Base-by-base conservation (phyloP, 2,888 invertebrate species). In the Scaptomyza tumidula region DNA sequence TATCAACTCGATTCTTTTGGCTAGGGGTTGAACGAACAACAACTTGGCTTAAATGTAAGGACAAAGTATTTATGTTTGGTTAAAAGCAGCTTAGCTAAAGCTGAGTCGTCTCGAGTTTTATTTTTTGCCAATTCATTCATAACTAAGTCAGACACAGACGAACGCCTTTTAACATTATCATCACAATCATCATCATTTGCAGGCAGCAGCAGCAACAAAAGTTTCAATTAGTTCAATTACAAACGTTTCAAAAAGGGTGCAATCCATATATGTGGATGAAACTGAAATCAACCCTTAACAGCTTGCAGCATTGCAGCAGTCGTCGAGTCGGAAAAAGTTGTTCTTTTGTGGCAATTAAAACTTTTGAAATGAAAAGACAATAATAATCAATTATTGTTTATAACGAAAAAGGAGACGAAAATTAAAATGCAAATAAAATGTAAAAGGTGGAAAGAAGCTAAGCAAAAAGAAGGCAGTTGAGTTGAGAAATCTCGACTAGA, bases 371-470 rank as follows among this genome's bases (percentile, higher is more conserved):
- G 60, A 63, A 80, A 75, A 73, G 78, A 85, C 87, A 85, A 86
- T 88, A 79, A 80, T 83, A 79, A 88, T 88, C 88, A 88, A 88
- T 85, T 88, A 88, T 86, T 86, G 72, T 78, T 76, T 76, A 86
- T 78, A 75, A 71, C 39, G 56, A 62, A 60, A 60, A 19, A 14
- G 27, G 49, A n/a, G 29, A 41, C 35, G 19, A 19, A 37, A 19
- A 10, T 48, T 43, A 14, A n/a, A 6, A 37, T 6, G 37, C 1
- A 33, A 33, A 33, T 35, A 1, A 6, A 0, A 35, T 35, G 13
- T 11, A 6, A 37, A 37, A 37, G 37, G 13, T 35, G 35, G 33
- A 1, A 33, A 33, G 10, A 33, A 33, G 10, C 33, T 33, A 33
- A 10, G 1, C 13, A 13, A n/a, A n/a, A n/a, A n/a, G n/a, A n/a